These are phyloP conservation scores for Cryptocephalus moraei DNA, from an alignment of 2,888 invertebrate genomes.

Conservation along the genomic window DNA sequence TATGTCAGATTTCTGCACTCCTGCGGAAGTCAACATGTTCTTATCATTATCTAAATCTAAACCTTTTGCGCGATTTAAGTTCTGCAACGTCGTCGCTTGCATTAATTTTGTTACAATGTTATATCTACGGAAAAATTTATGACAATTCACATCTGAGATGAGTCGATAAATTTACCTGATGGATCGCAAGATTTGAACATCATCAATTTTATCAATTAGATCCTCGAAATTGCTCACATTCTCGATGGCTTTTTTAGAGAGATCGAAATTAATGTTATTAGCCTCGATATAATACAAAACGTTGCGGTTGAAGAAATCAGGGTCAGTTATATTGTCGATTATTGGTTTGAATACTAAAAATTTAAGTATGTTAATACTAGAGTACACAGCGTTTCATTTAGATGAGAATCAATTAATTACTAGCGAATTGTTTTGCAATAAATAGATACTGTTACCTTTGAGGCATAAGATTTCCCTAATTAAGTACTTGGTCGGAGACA, in stretches of 20 bases:
- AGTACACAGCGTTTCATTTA: neutral
- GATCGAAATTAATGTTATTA: constrained; percentile 65
- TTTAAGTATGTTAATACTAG: constrained; percentile 1
- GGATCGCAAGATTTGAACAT: constrained; percentile 72
- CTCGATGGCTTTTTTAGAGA: constrained; percentile 73
- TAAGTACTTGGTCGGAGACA: constrained; percentile 67
- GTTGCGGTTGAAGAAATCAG: constrained; percentile 85
- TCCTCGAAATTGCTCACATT: constrained; percentile 86
- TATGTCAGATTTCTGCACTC: constrained; percentile 64
- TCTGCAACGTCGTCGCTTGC: constrained; percentile 87
- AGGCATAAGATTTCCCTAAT: constrained; percentile 75
- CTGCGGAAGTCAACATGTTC: constrained; percentile 40
- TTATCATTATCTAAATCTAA: constrained; percentile 56
- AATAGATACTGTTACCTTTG: constrained; percentile 50
- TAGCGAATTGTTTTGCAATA: constrained; percentile 2
- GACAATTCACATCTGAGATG: neutral
- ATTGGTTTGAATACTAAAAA: constrained; percentile 68
- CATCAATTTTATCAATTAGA: constrained; percentile 70
- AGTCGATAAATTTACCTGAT: constrained; percentile 47
- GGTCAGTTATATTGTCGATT: constrained; percentile 76
- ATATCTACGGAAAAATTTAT: constrained; percentile 43
- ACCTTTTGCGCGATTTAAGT: constrained; percentile 77
- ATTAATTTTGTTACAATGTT: constrained; percentile 87
- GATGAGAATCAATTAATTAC: neutral
- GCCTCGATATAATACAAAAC: constrained; percentile 74